Base-by-base conservation (phyloP, 1,140 invertebrate species). In the Venturia canescens region DNA sequence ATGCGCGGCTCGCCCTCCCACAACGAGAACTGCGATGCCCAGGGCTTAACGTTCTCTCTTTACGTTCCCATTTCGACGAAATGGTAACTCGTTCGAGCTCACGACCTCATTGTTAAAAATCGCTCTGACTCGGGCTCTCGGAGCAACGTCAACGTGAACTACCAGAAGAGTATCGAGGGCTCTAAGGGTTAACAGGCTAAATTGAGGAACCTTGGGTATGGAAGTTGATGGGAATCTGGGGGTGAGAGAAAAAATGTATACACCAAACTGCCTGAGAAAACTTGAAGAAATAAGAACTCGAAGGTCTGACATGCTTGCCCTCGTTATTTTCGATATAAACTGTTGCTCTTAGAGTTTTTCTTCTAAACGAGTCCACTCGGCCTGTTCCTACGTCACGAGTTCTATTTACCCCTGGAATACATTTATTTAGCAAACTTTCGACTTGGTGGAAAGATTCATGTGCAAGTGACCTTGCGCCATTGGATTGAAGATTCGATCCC, bases 101-200 rank as follows among this genome's bases (percentile, higher is more conserved):
- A 77, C 75, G 75, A 77, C 75, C 75, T 77, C 75, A 66, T 77
- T 77, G 75, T 77, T 77, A 77, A 77, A 48, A 60, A 77, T 48
- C 75, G 75, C 75, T 77, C 66, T 77, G 31, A 60, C 57, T 34
- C 72, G 50, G 53, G 27, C 71, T 16, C 72, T 60, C 31, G 0
- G 21, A 66, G 16, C 75, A 34, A 18, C 75, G 75, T 27, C 50
- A 76, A 31, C 27, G 48, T 60, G 16, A 31, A 31, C 15, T 18
- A 11, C 26, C 60, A 16, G 66, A 31, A 15, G 7, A 44, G 38
- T 44, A 44, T 44, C 27, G 66, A 31, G 66, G 18, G 26, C 16
- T 27, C 16, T 16, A 69, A 31, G 34, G 71, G 71, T 53, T 74
- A 53, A 44, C 71, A n/a, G 71, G 21, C 21, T 34, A 44, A 27